phyloP scores from a whole-genome alignment of 2,797 vertebrate genomes.

The Buceros bicornis region DNA sequence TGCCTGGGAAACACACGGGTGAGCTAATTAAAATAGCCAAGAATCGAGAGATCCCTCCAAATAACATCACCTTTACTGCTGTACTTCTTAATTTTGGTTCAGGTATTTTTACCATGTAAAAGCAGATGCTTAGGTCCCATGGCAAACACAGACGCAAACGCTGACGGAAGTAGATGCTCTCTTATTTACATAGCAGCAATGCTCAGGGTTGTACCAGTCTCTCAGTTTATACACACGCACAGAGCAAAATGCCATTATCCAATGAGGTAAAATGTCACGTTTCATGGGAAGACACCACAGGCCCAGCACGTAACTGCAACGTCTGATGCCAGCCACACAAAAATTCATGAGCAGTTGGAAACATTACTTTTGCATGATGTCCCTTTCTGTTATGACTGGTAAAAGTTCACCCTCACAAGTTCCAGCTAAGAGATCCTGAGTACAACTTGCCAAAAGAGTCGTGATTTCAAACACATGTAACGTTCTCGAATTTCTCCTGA shows the following conservation, averaged over 20 bases:
- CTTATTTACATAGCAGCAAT: neutral
- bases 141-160: neutral
- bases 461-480: neutral
- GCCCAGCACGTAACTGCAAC: neutral
- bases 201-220: neutral
- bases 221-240: neutral
- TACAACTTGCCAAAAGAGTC: neutral
- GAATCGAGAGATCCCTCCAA: neutral
- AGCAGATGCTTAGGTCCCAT: neutral
- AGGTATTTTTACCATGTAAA: neutral
- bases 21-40: neutral
- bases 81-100: neutral
- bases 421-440: neutral
- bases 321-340: neutral
- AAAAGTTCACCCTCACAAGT: neutral
- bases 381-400: neutral
- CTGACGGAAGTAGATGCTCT: neutral
- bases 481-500: neutral
- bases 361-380: neutral
- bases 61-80: neutral
- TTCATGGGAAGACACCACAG: neutral
- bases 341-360: neutral
- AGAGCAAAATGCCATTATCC: neutral
- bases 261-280: neutral
- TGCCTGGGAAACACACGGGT: neutral